Percentiles rank a stretch among this genome's conserved stretches.
Conservation (phyloP, 2,113 vertebrate species). For the Nycticorax nycticorax region DNA sequence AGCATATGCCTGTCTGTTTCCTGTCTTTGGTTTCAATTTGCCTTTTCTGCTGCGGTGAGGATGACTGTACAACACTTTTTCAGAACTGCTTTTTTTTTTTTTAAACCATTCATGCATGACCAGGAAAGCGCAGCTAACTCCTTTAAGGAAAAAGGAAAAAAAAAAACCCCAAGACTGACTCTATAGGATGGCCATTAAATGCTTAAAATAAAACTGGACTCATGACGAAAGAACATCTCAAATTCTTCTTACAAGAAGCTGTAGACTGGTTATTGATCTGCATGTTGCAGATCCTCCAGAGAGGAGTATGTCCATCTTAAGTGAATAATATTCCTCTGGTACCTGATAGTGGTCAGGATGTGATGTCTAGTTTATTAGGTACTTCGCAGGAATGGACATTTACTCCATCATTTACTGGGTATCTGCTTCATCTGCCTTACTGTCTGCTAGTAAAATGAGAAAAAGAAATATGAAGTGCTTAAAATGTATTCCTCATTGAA, state of each 20-base stretch:
- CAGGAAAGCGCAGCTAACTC: neutral
- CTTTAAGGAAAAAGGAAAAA: neutral
- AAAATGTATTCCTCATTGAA: neutral
- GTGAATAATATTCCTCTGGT: neutral
- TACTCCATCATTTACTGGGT: neutral
- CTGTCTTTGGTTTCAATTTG: constrained; percentile 13
- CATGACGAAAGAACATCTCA: neutral
- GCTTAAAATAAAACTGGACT: neutral
- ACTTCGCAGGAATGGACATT: neutral
- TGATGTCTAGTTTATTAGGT: neutral
- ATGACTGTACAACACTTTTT: neutral
- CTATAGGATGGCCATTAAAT: neutral
- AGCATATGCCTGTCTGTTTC: neutral
- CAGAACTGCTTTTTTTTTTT: neutral
- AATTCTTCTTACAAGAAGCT: neutral
- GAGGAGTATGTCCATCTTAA: neutral
- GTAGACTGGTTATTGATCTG: neutral
- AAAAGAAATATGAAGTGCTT: neutral
- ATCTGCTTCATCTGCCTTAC: neutral
- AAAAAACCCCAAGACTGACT: neutral
- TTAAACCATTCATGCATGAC: neutral
- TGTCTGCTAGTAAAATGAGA: neutral
- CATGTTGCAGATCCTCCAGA: neutral
- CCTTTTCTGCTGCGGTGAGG: neutral
- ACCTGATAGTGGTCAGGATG: neutral